Conservation (phyloP, 1,140 invertebrate species). For the Drosophila nasuta region DNA sequence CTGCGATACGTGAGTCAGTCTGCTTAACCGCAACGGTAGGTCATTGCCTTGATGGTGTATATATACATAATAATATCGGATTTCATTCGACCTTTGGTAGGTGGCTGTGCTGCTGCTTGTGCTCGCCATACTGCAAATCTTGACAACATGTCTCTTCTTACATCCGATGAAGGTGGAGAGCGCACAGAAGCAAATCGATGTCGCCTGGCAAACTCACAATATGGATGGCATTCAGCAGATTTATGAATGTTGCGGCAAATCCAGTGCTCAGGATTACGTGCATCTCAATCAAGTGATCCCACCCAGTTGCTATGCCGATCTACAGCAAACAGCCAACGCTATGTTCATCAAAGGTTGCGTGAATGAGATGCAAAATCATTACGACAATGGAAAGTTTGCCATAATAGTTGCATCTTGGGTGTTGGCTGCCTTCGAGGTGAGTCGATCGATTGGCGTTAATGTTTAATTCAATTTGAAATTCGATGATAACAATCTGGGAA, state of each 20-base stretch:
- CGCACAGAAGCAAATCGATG: constrained; percentile 61
- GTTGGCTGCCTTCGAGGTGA: constrained; percentile 70
- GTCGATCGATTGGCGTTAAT: constrained; percentile 13
- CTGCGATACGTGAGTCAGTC: constrained; percentile 73
- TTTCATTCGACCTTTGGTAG: constrained; percentile 17
- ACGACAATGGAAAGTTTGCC: constrained; percentile 62
- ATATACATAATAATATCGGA: neutral
- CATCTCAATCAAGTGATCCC: constrained; percentile 64
- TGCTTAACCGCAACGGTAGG: constrained; percentile 66
- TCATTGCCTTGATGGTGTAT: neutral
- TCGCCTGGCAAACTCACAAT: constrained; percentile 75
- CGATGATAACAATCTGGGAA: constrained; percentile 15
- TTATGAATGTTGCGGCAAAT: constrained; percentile 74
- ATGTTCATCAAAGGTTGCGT: constrained; percentile 67
- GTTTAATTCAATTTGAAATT: neutral
- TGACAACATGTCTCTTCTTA: constrained; percentile 56
- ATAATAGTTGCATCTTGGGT: constrained; percentile 73
- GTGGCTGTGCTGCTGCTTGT: constrained; percentile 73
- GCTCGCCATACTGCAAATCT: constrained; percentile 68
- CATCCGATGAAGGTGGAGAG: constrained; percentile 55
- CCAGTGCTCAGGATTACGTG: constrained; percentile 74
- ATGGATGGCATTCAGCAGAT: constrained; percentile 73
- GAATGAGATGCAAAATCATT: constrained; percentile 69
- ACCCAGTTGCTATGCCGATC: constrained; percentile 68
- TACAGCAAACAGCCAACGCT: constrained; percentile 52